Evolutionary conservation across 2,113 vertebrate species (phyloP), one percentile per base, ranked within the genome.

Genomic region (Turnix velox): DNA sequence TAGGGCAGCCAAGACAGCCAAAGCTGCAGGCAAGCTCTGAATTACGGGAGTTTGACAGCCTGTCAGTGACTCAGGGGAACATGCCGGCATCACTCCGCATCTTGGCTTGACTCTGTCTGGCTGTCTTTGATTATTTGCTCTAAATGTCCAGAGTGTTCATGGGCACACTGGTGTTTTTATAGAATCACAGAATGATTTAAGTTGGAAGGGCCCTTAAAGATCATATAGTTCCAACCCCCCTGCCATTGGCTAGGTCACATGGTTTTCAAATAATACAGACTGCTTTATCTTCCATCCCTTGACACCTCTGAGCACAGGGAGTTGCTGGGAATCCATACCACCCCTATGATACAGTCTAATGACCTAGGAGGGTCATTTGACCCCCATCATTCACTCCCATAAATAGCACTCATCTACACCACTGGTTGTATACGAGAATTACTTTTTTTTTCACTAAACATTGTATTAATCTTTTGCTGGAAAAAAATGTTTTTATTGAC

Each of bases 131-230:
- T 58, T 80, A 66, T 77, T 79, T 69, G 39, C 88, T 80, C 35
- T 46, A 57, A 49, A 49, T 6, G 14, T 19, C 37, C 77, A 30
- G 33, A 61, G 35, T 43, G 12, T 30, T 83, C 77, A 74, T 14
- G 35, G 39, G 33, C 39, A 84, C 0, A 0, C 2, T 1, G 1
- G 33, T 52, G 45, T 68, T 82, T 78, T 30, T 57, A 84, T 10
- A 40, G 59, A 40, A 30, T 62, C 39, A 42, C 10, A 42, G 27
- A 42, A 30, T 30, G 59, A 18, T 62, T 40, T 42, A 39, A 39
- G 59, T 42, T 20, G 12, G 27, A 42, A 62, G 59, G 27, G 39
- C 28, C 59, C 18, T 40, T 22, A 42, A 62, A 42, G 59, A 40
- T 62, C 39, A 22, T 40, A 25, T 30, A 15, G 39, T 62, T 62